Evolutionary conservation across 2,797 vertebrate genomes (phyloP).

Genomic region (Heterohyrax brucei): DNA sequence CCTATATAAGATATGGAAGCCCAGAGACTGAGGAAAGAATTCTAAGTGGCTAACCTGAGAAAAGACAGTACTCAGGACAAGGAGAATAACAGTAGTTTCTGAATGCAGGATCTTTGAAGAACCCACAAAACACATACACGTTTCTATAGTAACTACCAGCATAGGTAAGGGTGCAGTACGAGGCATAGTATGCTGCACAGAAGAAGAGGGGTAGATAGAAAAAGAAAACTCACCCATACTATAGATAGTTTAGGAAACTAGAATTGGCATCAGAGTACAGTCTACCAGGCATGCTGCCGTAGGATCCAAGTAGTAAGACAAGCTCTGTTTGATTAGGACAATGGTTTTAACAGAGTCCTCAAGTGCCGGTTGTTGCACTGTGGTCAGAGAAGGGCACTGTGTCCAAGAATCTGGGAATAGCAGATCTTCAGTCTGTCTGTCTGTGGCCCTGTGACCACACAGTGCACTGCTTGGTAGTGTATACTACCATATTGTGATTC

Average conservation of each 20-base stretch:
- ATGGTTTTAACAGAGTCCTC: not conserved
- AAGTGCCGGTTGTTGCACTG: not conserved
- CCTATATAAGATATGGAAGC: not conserved
- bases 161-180: rapidly evolving
- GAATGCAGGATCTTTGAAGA: too few relatives aligned
- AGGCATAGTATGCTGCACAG: not conserved
- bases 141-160: rapidly evolving
- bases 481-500: not conserved
- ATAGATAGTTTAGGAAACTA: not conserved
- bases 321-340: not conserved
- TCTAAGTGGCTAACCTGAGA: rapidly evolving
- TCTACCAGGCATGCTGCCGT: rapidly evolving
- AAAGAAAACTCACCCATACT: not conserved
- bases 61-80: not conserved
- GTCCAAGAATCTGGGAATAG: not conserved
- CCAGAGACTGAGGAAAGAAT: rapidly evolving
- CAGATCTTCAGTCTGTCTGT: not conserved
- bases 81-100: rapidly evolving
- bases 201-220: not conserved
- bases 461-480: rapidly evolving
- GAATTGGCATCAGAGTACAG: not conserved
- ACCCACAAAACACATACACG: not conserved
- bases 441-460: too few relatives aligned
- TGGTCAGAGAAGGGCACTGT: not conserved
- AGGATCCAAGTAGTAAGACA: rapidly evolving